These are phyloP conservation scores for Drosophila rubida DNA, from an alignment of 2,888 invertebrate genomes.

Conservation along the genomic window DNA sequence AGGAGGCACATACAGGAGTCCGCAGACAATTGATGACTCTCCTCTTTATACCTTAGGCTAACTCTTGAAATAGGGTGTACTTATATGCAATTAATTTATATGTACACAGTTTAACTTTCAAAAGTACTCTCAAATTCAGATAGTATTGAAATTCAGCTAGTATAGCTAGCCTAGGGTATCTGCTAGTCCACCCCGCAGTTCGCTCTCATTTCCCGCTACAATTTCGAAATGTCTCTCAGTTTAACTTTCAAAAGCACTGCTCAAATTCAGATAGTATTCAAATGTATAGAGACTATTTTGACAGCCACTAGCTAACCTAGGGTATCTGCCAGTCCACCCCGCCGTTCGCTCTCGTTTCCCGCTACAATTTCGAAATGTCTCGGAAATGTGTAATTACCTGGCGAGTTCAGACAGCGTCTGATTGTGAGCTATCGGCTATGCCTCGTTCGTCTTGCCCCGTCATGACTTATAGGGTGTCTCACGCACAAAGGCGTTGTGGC, in stretches of 20 bases:
- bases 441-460: conserved; percentile 3
- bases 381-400: conserved; percentile 58
- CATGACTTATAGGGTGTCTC: conserved; percentile 44
- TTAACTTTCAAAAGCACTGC: too few species aligned
- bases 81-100: background rate
- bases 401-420: conserved; percentile 22
- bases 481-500: conserved; percentile 28
- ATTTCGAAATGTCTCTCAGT: too few species aligned
- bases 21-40: conserved; percentile 13
- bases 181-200: too few species aligned
- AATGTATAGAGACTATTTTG: too few species aligned
- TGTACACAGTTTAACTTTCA: background rate
- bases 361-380: conserved; percentile 37
- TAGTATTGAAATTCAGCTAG: too few species aligned
- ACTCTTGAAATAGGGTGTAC: background rate
- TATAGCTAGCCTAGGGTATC: too few species aligned
- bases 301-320: too few species aligned
- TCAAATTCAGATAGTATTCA: too few species aligned
- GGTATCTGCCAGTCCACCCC: too few species aligned
- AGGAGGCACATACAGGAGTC: conserved; percentile 16
- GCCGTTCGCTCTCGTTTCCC: conserved; percentile 5
- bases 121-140: background rate
- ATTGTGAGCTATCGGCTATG: conserved; percentile 36
- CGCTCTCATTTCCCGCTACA: too few species aligned
- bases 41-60: conserved; percentile 16